Evolutionary conservation across 2,113 vertebrate genomes (phyloP).

Genomic region (Gymnarchus niloticus): DNA sequence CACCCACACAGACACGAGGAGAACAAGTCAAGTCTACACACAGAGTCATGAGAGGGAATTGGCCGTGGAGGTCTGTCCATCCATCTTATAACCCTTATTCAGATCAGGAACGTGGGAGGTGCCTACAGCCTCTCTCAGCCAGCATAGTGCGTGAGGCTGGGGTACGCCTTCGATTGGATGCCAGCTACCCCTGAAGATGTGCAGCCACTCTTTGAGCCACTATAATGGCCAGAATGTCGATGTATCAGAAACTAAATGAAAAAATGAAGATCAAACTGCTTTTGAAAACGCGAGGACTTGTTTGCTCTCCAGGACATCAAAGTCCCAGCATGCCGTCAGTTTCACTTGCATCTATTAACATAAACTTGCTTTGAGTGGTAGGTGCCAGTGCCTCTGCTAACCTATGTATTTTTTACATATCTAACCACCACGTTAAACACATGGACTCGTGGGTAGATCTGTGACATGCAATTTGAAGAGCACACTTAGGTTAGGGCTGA

Average conservation of each 20-base stretch:
- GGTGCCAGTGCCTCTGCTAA: neutral
- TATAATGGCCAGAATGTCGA: neutral
- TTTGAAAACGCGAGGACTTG: neutral
- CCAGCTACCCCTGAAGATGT: neutral
- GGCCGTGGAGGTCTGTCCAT: no score
- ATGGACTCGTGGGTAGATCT: neutral
- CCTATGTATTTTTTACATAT: neutral
- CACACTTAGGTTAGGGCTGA: neutral
- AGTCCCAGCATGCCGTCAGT: neutral
- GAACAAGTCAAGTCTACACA: neutral
- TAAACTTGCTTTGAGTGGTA: neutral
- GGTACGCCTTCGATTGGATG: no score
- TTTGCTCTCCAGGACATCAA: neutral
- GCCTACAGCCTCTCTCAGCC: neutral
- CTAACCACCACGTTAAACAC: neutral
- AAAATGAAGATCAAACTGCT: neutral
- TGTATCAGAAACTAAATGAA: neutral
- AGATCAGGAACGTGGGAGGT: neutral
- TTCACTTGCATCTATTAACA: neutral
- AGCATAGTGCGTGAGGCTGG: neutral
- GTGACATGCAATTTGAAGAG: no score
- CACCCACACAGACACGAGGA: no score
- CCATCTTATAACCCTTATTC: no score
- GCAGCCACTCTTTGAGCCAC: no score
- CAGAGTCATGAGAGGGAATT: no score